Percentiles rank a stretch among this genome's conserved stretches.
Conservation (phyloP, 1,140 invertebrate genomes). For the Eurosta solidaginis region DNA sequence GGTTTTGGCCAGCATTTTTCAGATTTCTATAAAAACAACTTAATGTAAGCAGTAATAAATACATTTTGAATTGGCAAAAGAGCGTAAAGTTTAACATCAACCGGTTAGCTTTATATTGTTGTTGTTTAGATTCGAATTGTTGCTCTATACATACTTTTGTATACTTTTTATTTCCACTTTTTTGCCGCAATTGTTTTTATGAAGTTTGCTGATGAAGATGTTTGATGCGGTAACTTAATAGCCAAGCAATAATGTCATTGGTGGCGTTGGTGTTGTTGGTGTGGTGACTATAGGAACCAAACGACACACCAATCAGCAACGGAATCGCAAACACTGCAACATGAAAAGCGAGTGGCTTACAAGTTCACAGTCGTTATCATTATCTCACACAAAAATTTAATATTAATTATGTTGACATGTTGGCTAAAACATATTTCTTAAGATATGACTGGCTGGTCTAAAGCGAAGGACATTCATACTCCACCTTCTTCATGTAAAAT, state of each 20-base stretch:
- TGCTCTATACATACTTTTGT: not conserved
- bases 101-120: not conserved
- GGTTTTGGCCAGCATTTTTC: not conserved
- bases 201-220: not conserved
- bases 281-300: not conserved
- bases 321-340: not conserved
- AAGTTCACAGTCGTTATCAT: slow-evolving; percentile 48
- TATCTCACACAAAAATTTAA: slow-evolving; percentile 59
- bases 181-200: not conserved
- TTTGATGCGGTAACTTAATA: slow-evolving; percentile 14
- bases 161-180: not conserved
- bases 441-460: not conserved
- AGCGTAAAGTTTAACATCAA: not conserved
- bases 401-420: slow-evolving; percentile 60
- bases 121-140: not conserved
- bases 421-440: slow-evolving; percentile 52
- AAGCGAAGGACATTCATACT: not conserved
- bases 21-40: not conserved
- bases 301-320: not conserved
- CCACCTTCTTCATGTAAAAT: not conserved
- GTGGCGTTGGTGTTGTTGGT: slow-evolving; percentile 10
- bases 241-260: not conserved
- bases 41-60: slow-evolving; percentile 14
- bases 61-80: slow-evolving; percentile 9
- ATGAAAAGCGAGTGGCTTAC: not conserved